Evolutionary conservation across 1,140 invertebrate species (phyloP), one percentile per base, ranked within the genome.

Genomic region (Drosophila micromelanica): DNA sequence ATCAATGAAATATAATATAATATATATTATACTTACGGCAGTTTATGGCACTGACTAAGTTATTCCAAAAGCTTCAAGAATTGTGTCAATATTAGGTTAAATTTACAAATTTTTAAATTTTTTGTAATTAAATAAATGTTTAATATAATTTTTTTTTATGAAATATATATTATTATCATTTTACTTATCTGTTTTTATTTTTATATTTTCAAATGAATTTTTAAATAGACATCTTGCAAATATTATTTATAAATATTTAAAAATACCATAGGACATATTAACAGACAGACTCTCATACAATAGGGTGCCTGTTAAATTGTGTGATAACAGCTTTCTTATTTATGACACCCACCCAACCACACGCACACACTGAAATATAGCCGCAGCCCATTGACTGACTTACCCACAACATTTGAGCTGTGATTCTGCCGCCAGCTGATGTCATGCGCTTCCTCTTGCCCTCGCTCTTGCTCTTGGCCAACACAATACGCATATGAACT

Each of bases 271-370:
- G 17, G 12, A n/a, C 11, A 20, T 38, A n/a, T 7, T 11, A 71
- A n/a, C 27, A n/a, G 35, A 40, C 5, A 1, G 38, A 64, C 60
- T 38, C 32, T 7, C 40, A n/a, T 9, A 23, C 38, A n/a, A 54
- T n/a, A 73, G 74, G 17, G 63, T 45, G 45, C 48, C 17, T 27
- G 48, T 27, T 20, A 54, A 65, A 72, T 64, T 37, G 45, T 57
- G 35, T 63, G 74, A 35, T 51, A 69, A 57, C 57, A 54, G 64
- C 59, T 73, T 73, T 73, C 71, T 74, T 77, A 48, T 45, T 30
- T 49, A 45, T 63, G 23, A 6, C 46, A 17, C n/a, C 52, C 32
- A 35, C 8, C 6, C 32, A 35, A 6, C 30, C 30, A 32, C 30
- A 57, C 30, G 54, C 37, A 54, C 20, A 63, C 38, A n/a, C 56